Evolutionary conservation across 2,113 vertebrate species (phyloP).

Genomic region (Ochotona curzoniae): DNA sequence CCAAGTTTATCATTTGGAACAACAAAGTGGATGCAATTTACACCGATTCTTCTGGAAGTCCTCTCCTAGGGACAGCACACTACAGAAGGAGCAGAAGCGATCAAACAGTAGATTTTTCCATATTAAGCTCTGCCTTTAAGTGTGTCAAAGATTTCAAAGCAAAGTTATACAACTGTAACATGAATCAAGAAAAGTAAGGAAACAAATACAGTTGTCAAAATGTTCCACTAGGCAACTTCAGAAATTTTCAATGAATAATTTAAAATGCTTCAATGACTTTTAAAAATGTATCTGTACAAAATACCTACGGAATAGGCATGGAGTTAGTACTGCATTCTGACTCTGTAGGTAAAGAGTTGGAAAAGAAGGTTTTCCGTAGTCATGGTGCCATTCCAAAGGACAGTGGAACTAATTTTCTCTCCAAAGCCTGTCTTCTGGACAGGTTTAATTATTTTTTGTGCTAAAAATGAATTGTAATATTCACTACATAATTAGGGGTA

Average conservation of each 20-base stretch:
- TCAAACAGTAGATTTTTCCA: neutral
- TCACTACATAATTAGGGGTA: conserved; percentile 58
- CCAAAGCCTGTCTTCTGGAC: neutral
- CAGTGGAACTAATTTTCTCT: conserved; percentile 42
- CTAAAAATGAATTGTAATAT: conserved; percentile 47
- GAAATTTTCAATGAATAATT: conserved; percentile 20
- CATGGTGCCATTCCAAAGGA: neutral
- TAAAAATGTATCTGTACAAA: conserved; percentile 29
- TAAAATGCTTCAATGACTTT: neutral
- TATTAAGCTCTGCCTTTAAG: neutral
- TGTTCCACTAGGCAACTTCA: conserved; percentile 30
- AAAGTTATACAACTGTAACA: conserved; percentile 26
- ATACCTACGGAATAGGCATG: neutral
- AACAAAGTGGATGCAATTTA: neutral
- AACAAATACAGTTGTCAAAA: neutral
- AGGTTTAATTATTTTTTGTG: conserved; percentile 60
- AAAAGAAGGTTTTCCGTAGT: neutral
- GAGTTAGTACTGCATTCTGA: neutral
- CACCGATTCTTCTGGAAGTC: neutral
- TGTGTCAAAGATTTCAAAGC: neutral
- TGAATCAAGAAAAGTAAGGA: neutral
- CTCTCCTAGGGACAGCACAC: neutral
- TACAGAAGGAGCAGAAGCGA: neutral
- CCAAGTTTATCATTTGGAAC: neutral
- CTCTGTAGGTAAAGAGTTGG: neutral